Evolutionary conservation across 2,797 vertebrate species (phyloP).

Genomic region (Peromyscus melanophrys): DNA sequence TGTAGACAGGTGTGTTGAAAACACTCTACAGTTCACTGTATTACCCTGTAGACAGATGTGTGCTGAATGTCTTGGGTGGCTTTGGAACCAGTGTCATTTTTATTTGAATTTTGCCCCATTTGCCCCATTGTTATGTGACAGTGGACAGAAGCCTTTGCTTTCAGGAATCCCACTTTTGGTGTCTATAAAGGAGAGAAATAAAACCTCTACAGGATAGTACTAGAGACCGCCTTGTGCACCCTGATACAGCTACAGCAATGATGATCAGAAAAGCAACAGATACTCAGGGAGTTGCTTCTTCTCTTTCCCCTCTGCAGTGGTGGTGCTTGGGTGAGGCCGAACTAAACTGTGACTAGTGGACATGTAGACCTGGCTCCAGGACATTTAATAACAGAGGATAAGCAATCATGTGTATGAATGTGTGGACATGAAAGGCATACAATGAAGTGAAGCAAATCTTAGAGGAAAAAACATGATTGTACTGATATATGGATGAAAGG

Average conservation of each 20-base stretch:
- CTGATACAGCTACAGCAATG: not conserved
- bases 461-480: not conserved
- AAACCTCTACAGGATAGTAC: not conserved
- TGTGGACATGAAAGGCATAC: not conserved
- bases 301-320: not conserved
- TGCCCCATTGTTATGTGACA: not conserved
- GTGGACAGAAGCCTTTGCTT: not conserved
- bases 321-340: not conserved
- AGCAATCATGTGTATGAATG: not conserved
- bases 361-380: not conserved
- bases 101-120: not conserved
- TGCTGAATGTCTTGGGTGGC: not conserved
- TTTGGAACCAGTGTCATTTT: not conserved
- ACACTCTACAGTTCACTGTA: not conserved
- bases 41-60: not conserved
- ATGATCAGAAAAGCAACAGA: not conserved
- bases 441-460: not conserved
- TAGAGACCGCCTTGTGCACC: not conserved
- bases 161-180: not conserved
- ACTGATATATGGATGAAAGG: not conserved
- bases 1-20: not conserved
- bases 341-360: not conserved
- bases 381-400: not conserved
- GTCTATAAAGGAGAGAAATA: not conserved
- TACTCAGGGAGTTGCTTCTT: not conserved